Percentiles rank a stretch among this genome's conserved stretches.
phyloP scores from a whole-genome alignment of 2,113 vertebrate genomes.

The Rhombomys opimus region DNA sequence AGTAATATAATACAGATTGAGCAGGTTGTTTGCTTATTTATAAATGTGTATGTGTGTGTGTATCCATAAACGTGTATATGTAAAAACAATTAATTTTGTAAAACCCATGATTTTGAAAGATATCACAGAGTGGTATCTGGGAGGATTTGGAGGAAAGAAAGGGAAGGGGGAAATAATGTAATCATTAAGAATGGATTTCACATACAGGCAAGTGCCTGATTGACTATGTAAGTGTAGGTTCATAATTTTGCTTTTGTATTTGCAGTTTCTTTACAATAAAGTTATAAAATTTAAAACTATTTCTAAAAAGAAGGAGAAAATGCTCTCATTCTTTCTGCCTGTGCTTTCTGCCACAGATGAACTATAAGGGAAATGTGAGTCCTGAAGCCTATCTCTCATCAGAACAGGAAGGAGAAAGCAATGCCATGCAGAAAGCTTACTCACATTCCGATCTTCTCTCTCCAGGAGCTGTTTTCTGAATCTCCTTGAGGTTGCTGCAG shows the following conservation, averaged over 20 bases:
- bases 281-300: background rate
- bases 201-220: background rate
- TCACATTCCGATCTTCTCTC: background rate
- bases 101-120: background rate
- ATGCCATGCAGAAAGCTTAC: background rate
- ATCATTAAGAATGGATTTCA: background rate
- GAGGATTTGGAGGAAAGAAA: background rate
- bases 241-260: background rate
- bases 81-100: background rate
- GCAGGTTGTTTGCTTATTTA: background rate
- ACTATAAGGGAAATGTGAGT: background rate
- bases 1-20: background rate
- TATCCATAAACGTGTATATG: background rate
- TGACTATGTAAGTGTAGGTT: background rate
- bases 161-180: background rate
- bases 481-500: background rate
- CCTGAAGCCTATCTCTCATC: background rate
- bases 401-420: background rate
- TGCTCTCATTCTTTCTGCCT: background rate
- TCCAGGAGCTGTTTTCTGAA: background rate
- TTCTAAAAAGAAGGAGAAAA: background rate
- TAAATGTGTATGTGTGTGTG: background rate
- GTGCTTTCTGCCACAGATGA: background rate
- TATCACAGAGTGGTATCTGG: background rate
- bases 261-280: background rate